Conservation (phyloP, 2,797 vertebrate genomes). For the Propithecus deckenii region DNA sequence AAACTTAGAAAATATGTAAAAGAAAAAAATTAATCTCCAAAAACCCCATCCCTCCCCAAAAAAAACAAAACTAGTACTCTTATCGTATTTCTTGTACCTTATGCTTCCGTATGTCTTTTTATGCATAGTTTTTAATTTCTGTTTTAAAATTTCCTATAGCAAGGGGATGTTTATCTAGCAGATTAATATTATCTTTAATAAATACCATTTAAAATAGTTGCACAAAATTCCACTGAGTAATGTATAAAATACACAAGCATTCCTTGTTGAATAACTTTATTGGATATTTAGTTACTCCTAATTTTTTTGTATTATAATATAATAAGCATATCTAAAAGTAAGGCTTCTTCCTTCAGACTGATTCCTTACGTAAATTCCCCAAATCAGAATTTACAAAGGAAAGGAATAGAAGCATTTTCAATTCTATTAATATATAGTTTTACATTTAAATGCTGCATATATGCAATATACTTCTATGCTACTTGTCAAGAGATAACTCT, state of each 20-base stretch:
- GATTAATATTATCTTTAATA: not conserved
- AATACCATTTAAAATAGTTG: not conserved
- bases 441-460: not conserved
- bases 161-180: constrained; percentile 6
- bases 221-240: not conserved
- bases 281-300: not conserved
- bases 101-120: not conserved
- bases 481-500: not conserved
- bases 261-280: not conserved
- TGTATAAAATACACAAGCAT: not conserved
- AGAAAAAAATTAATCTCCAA: not conserved
- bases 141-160: not conserved
- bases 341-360: not conserved
- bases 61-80: not conserved
- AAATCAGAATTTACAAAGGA: not conserved
- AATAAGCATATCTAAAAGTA: not conserved
- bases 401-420: not conserved
- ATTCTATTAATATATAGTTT: not conserved
- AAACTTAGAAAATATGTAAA: constrained; percentile 22
- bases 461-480: not conserved
- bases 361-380: not conserved
- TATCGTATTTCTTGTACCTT: not conserved
- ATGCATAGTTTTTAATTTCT: not conserved
- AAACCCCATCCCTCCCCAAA: not conserved
- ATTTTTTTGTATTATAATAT: not conserved